These are phyloP conservation scores for Idris sp. DNA, from an alignment of 1,140 invertebrate genomes.

Conservation along the genomic window DNA sequence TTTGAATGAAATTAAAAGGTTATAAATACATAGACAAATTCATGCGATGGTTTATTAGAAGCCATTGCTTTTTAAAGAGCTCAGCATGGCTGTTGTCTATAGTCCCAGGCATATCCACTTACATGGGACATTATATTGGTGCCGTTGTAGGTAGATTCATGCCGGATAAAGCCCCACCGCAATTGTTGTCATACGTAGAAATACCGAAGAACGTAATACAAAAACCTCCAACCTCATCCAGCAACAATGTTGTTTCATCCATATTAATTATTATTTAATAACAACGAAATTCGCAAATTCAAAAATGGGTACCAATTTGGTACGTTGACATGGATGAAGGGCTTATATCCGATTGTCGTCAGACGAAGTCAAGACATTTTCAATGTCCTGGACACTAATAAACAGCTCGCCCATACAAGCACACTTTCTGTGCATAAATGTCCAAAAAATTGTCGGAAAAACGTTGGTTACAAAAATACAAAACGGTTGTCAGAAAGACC, in stretches of 20 bases:
- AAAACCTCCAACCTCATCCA: too few relatives aligned
- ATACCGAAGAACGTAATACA: too few relatives aligned
- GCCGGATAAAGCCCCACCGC: constrained; percentile 42
- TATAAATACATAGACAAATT: too few relatives aligned
- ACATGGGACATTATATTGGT: constrained; percentile 55
- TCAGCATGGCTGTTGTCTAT: constrained; percentile 22
- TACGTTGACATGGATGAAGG: constrained; percentile 76
- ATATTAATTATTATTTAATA: too few relatives aligned
- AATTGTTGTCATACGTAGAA: constrained; percentile 48
- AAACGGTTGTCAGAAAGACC: too few relatives aligned
- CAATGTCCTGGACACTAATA: constrained; percentile 68
- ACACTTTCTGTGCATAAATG: constrained; percentile 29
- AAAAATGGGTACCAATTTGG: constrained; percentile 75
- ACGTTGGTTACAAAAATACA: too few relatives aligned
- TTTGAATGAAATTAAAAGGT: too few relatives aligned
- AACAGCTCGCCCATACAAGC: constrained; percentile 32
- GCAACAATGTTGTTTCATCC: too few relatives aligned
- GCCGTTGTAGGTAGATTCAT: constrained; percentile 54
- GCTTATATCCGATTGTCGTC: constrained; percentile 75
- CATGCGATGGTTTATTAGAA: constrained; percentile 27
- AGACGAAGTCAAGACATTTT: constrained; percentile 76
- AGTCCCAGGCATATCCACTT: constrained; percentile 63
- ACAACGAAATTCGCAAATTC: too few relatives aligned
- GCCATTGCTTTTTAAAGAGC: constrained; percentile 11
- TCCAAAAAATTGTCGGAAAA: constrained; percentile 5